Base-by-base conservation (phyloP, 92 coral and sea anemone genomes). In the Plumapathes pennacea region DNA sequence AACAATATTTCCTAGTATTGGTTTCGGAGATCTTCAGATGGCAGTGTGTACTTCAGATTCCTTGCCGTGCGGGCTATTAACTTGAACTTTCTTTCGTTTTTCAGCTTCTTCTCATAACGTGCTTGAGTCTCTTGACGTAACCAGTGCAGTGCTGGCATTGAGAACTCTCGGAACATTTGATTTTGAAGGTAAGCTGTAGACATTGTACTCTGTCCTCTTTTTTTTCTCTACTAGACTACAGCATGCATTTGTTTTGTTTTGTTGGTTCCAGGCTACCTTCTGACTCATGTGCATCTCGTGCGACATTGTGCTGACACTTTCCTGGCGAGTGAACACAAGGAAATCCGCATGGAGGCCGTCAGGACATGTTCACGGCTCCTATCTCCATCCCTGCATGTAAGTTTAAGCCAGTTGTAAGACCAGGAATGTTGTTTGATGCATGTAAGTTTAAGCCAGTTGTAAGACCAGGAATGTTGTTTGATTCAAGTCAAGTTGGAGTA, bases 301-400 rank as follows among this genome's bases (percentile, higher is more conserved):
- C 80, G 99, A 0, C 96, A 94, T 38, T 94, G 99, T 66, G 96
- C 99, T 17, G 99, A 94, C 34, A 84, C 97, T 5, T 94, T 94
- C 54, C 85, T 94, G 41, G 96, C 97, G 54, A 94, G 99, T 62
- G 99, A 94, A 64, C 63, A 82, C 82, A 94, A 94, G 60, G 99
- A 94, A 57, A 90, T 89, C 22, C 86, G 99, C 23, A 94, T 89
- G 90, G 99, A 94, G 60, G 99, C 99, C 30, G 96, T 94, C 19
- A 80, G 99, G 66, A 94, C 99, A 23, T 94, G 99, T 39, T 90
- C 99, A 1, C 69, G 99, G 40, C 94, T 94, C 19, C 80, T 94
- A 6, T 80, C 96, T n/a, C 99, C 99, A 2, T 76, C 99, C 1
- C 66, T 84, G 27, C 96, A 87, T 57, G 96, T 87, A 52, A 61